Base-by-base conservation (phyloP, 2,113 vertebrate species). In the Peromyscus leucopus region DNA sequence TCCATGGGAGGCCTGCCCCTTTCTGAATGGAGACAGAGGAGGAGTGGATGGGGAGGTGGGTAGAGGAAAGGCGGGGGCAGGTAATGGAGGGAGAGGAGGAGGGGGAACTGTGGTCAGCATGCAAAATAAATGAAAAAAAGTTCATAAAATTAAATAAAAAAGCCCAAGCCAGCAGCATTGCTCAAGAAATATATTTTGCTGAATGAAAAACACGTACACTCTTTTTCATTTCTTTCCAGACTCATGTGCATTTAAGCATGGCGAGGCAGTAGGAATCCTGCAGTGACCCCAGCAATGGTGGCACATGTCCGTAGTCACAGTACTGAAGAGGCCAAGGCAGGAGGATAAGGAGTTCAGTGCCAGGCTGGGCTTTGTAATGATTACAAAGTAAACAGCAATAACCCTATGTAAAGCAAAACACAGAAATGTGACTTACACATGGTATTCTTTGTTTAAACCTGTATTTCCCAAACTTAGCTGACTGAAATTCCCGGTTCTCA, bases 401-500 rank as follows among this genome's bases (percentile, higher is more conserved):
- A 42, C 16, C 10, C 39, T n/a, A 48, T 17, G 67, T 4, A 86
- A 33, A 86, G 17, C 2, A 69, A 48, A 65, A 10, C 26, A 69
- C 15, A 33, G 83, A 86, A 48, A 13, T 2, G 5, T 46, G 9
- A 48, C 13, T 67, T 67, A 33, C 3, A 31, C 63, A 48, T 46
- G 28, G 2, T 22, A 5, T 5, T 28, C 42, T 95, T 75, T 71
- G 21, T 92, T 95, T 85, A 88, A 91, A 63, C 5, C 28, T 74
- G 28, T 74, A 59, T 83, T 95, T 82, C 21, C 71, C 75, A 94
- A 75, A 85, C 17, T 84, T 69, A 84, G n/a, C 42, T 92, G 48
- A 92, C 11, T 28, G 93, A 83, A 83, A 74, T 87, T 89, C 61
- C 67, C 67, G 86, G 31, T 91, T 96, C 76, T 93, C 75, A 69